Evolutionary conservation across 1,140 invertebrate genomes (phyloP).

Genomic region (Panagrolaimus sp.): DNA sequence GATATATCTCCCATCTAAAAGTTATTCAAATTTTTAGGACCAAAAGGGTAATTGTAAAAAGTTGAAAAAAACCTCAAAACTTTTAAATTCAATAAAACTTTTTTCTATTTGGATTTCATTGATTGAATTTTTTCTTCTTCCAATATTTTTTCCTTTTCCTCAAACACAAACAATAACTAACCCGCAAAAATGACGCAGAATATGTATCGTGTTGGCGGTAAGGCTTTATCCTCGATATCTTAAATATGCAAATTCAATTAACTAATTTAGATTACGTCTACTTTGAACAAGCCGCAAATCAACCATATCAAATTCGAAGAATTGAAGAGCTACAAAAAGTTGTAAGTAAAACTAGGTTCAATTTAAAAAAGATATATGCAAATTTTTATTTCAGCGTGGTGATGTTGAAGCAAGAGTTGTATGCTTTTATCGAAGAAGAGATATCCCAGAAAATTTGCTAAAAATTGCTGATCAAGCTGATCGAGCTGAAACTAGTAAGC

Average conservation of each 20-base stretch:
- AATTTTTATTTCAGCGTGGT: constrained; percentile 68
- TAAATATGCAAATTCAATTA: background rate
- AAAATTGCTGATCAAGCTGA: constrained; percentile 74
- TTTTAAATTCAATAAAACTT: no score
- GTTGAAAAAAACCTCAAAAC: no score
- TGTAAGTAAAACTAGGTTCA: constrained; percentile 74
- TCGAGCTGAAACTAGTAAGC: constrained; percentile 43
- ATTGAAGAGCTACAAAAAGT: constrained; percentile 91
- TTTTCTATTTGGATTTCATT: no score
- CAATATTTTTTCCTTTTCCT: no score
- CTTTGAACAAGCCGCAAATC: constrained; percentile 89
- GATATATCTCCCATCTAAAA: no score
- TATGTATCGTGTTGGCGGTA: constrained; percentile 49
- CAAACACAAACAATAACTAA: no score
- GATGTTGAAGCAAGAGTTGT: constrained; percentile 99
- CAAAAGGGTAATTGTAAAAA: no score
- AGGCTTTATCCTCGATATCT: no score
- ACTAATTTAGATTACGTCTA: constrained; percentile 87
- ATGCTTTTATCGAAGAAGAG: constrained; percentile 94
- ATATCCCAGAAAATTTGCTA: constrained; percentile 85
- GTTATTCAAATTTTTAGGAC: no score
- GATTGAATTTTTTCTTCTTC: no score
- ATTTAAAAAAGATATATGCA: constrained; percentile 19
- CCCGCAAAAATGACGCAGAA: constrained; percentile 47
- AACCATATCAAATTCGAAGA: constrained; percentile 91